These are phyloP conservation scores for Psix sp. DNA, from an alignment of 1,140 invertebrate genomes.

Conservation along the genomic window DNA sequence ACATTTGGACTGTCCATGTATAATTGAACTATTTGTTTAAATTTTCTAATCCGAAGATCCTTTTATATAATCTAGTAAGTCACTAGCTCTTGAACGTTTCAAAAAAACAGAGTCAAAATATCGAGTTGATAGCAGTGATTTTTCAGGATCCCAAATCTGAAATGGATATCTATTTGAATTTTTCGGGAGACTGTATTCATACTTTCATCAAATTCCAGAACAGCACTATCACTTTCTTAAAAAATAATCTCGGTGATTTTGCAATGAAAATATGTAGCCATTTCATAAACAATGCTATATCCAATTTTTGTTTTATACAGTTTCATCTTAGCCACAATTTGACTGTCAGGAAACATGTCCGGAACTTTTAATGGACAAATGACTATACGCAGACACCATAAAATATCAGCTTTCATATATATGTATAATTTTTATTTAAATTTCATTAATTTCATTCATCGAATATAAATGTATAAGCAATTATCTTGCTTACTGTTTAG, in stretches of 20 bases:
- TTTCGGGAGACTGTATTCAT: constrained; percentile 35
- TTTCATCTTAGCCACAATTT: constrained; percentile 41
- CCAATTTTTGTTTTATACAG: constrained; percentile 37
- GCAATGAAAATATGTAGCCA: constrained; percentile 35
- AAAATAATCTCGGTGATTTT: constrained; percentile 26
- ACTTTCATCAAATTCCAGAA: constrained; percentile 36
- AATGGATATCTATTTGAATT: constrained; percentile 41
- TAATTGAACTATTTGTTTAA: constrained; percentile 26
- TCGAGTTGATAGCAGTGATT: constrained; percentile 25
- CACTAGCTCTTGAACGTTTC: constrained; percentile 7
- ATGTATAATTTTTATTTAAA: too few species aligned
- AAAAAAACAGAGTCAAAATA: constrained; percentile 32
- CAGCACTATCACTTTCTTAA: constrained; percentile 14
- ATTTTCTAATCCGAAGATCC: constrained; percentile 1
- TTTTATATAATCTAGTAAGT: constrained; percentile 22
- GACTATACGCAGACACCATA: constrained; percentile 33
- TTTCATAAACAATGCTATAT: constrained; percentile 48
- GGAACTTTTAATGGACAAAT: constrained; percentile 16
- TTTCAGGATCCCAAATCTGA: constrained; percentile 29
- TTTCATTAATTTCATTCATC: too few species aligned
- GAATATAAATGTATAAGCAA: too few species aligned
- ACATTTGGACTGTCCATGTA: constrained; percentile 26
- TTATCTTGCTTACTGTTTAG: too few species aligned
- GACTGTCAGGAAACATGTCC: constrained; percentile 41
- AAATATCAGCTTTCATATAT: constrained; percentile 52